Evolutionary conservation across 2,888 invertebrate species (phyloP), one percentile per base, ranked within the genome.

Genomic region (Choreutis nemorana): DNA sequence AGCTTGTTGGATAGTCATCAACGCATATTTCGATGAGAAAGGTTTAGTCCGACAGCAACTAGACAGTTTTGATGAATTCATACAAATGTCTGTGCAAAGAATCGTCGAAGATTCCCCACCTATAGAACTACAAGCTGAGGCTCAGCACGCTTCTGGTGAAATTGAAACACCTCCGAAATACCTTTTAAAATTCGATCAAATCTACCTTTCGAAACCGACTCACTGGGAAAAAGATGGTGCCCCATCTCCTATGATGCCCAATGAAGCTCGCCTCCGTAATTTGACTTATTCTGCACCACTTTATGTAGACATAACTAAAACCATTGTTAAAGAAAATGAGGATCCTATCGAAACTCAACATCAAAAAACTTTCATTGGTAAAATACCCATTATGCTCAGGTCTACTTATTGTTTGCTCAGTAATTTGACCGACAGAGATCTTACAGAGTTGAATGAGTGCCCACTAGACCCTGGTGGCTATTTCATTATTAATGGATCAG

Each of bases 191-290:
- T 99, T 99, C 71, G 98, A 97, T 64, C 98, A 99, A 77, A 98
- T 99, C 60, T 99, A 99, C 62, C 70, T 99, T 25, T 98, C 98
- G 0, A 99, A 99, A 67, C 99, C 99, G 2, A 99, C 98, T 4
- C 99, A 99, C 82, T 99, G 99, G 99, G 99, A 99, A 67, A 99
- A 99, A 75, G 99, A 99, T 82, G 99, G 99, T 56, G 95, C 97
- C 0, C 97, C 98, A 8, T 93, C 94, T 33, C 97, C 97, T 34
- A 97, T 99, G 97, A 99, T 99, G 97, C 99, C 99, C 0, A 99
- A 99, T 56, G 99, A 99, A 73, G 99, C 99, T 3, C 86, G 99
- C 37, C 83, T 99, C 30, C 84, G 99, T 33, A 99, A 99, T 77
- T 80, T 98, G 22, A 97, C 97, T 0, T 99, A 99, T 67, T 97